These are phyloP conservation scores for Astyanax mexicanus DNA, from an alignment of 2,797 vertebrate species.

Conservation along the genomic window DNA sequence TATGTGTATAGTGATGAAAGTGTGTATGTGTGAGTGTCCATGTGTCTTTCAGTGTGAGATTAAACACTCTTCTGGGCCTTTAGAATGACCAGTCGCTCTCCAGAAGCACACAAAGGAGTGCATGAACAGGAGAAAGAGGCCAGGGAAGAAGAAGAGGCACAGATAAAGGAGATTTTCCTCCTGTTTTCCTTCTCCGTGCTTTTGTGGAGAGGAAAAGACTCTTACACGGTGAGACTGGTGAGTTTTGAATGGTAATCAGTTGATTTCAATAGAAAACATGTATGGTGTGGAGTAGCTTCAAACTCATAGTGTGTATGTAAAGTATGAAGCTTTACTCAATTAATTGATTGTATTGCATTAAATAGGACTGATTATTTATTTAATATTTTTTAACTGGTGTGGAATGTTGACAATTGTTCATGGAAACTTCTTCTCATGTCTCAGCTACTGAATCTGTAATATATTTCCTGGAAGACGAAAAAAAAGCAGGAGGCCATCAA, in stretches of 20 bases:
- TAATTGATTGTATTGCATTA: background rate
- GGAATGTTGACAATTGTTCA: background rate
- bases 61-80: conserved; percentile 56
- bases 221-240: background rate
- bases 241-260: conserved; percentile 11
- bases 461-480: conserved; percentile 20
- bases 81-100: conserved; percentile 59
- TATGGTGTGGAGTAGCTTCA: no score
- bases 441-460: conserved; percentile 25
- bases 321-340: no score
- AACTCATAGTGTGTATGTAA: no score
- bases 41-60: conserved; percentile 31
- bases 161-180: conserved; percentile 49
- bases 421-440: background rate
- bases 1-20: background rate
- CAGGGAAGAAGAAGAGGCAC: conserved; percentile 62
- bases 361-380: background rate
- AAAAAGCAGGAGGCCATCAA: background rate
- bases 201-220: conserved; percentile 29
- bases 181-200: conserved; percentile 27
- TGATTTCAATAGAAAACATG: background rate
- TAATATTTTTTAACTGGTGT: background rate
- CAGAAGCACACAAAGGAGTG: conserved; percentile 38
- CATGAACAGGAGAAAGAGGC: conserved; percentile 15
- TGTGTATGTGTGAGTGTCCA: conserved; percentile 29